Percentiles rank a stretch among this genome's conserved stretches.
Evolutionary conservation across 2,113 vertebrate species (phyloP).

Genomic region (Lamprologus tigripictilis): DNA sequence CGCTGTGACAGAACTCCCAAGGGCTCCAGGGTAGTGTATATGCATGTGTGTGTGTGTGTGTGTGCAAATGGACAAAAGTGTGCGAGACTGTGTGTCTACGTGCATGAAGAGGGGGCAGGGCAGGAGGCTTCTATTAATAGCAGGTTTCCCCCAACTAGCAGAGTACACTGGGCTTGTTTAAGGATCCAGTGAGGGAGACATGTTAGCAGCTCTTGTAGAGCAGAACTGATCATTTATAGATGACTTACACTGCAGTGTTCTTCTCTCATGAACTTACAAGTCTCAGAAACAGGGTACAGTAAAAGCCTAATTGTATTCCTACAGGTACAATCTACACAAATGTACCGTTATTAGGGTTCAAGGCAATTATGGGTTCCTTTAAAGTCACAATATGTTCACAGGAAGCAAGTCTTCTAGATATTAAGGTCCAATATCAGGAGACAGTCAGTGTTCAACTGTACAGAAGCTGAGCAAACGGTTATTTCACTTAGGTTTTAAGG

Average conservation of each 20-base stretch:
- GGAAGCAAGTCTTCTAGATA: background rate
- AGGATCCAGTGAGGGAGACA: background rate
- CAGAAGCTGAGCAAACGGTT: rapidly evolving
- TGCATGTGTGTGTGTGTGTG: background rate
- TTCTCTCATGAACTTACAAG: background rate
- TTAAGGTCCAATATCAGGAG: background rate
- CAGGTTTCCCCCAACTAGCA: slow-evolving; percentile 26
- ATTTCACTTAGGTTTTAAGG: background rate
- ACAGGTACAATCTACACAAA: background rate
- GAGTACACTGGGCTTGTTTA: background rate
- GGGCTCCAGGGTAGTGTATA: slow-evolving; percentile 7
- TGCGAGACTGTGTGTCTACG: background rate
- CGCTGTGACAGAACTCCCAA: slow-evolving; percentile 5
- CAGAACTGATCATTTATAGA: background rate
- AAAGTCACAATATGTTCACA: background rate
- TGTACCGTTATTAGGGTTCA: background rate
- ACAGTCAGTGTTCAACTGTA: background rate
- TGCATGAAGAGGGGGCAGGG: background rate
- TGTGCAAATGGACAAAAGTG: background rate
- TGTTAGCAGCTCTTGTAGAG: background rate
- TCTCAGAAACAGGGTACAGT: background rate
- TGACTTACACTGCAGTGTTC: background rate
- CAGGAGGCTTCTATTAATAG: slow-evolving; percentile 57
- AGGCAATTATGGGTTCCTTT: background rate
- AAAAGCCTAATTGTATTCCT: background rate